phyloP scores from a whole-genome alignment of 2,797 vertebrate species.

The Aulostomus chinensis region DNA sequence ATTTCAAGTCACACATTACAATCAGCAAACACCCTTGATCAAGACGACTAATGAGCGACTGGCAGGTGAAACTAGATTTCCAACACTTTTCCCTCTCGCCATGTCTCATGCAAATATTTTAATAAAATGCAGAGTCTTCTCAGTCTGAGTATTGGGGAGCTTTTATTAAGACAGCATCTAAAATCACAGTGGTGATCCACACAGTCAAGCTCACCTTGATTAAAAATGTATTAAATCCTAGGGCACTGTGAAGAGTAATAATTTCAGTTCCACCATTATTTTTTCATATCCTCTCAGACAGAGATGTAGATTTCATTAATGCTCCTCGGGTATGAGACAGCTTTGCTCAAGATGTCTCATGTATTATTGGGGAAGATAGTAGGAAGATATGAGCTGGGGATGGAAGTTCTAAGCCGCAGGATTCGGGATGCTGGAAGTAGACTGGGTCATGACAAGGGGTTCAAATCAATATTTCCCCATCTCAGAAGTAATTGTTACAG shows the following conservation, averaged over 20 bases:
- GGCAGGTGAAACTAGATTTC: constrained; percentile 57
- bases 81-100: constrained; percentile 61
- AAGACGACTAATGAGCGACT: constrained; percentile 43
- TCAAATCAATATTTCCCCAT: constrained; percentile 72
- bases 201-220: constrained; percentile 77
- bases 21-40: constrained; percentile 41
- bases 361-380: constrained; percentile 71
- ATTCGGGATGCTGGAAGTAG: constrained; percentile 68
- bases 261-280: constrained; percentile 77
- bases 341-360: constrained; percentile 71
- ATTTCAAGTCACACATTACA: constrained; percentile 57
- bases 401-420: constrained; percentile 62
- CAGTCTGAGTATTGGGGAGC: constrained; percentile 64
- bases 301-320: constrained; percentile 81
- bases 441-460: constrained; percentile 63
- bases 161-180: constrained; percentile 76
- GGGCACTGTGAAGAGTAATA: constrained; percentile 79
- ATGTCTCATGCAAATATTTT: constrained; percentile 76
- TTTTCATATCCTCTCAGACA: constrained; percentile 78
- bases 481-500: constrained; percentile 69
- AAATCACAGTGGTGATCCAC: constrained; percentile 74
- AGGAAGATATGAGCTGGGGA: constrained; percentile 67
- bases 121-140: constrained; percentile 61
- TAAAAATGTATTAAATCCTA: constrained; percentile 81
- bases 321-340: constrained; percentile 69